Percentiles rank a stretch among this genome's conserved stretches.
phyloP scores from a whole-genome alignment of 2,797 vertebrate species.

The Molossus alvarezi region DNA sequence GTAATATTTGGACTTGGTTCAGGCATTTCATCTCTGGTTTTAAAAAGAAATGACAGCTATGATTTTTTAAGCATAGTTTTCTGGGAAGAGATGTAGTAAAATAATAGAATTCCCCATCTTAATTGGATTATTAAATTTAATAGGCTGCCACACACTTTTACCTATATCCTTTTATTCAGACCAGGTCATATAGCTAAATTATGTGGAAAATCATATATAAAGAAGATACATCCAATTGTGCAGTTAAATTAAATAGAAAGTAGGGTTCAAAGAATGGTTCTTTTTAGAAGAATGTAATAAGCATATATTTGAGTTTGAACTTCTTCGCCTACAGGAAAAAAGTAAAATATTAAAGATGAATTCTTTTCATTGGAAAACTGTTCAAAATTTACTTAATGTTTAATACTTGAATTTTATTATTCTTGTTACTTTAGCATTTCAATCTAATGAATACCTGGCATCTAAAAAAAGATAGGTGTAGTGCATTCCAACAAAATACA shows the following conservation, averaged over 20 bases:
- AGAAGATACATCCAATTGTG: slow-evolving; percentile 39
- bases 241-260: slow-evolving; percentile 15
- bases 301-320: slow-evolving; percentile 25
- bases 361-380: slow-evolving; percentile 52
- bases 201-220: slow-evolving; percentile 56
- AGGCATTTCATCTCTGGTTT: slow-evolving; percentile 53
- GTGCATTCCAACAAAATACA: slow-evolving; percentile 1
- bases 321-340: neutral
- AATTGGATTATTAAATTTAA: slow-evolving; percentile 32
- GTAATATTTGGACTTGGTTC: slow-evolving; percentile 17
- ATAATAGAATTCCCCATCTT: slow-evolving; percentile 27
- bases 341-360: slow-evolving; percentile 32
- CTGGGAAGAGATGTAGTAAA: slow-evolving; percentile 38
- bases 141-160: slow-evolving; percentile 32
- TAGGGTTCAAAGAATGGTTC: slow-evolving; percentile 19
- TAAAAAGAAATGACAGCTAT: slow-evolving; percentile 42
- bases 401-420: slow-evolving; percentile 55
- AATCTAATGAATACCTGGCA: neutral
- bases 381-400: neutral
- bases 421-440: slow-evolving; percentile 25
- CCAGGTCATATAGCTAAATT: slow-evolving; percentile 10
- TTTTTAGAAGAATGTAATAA: slow-evolving; percentile 20
- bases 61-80: slow-evolving; percentile 44
- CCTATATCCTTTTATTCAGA: neutral
- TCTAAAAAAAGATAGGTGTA: neutral